These are phyloP conservation scores for Euplexia lucipara DNA, from an alignment of 2,888 invertebrate genomes.

Conservation along the genomic window DNA sequence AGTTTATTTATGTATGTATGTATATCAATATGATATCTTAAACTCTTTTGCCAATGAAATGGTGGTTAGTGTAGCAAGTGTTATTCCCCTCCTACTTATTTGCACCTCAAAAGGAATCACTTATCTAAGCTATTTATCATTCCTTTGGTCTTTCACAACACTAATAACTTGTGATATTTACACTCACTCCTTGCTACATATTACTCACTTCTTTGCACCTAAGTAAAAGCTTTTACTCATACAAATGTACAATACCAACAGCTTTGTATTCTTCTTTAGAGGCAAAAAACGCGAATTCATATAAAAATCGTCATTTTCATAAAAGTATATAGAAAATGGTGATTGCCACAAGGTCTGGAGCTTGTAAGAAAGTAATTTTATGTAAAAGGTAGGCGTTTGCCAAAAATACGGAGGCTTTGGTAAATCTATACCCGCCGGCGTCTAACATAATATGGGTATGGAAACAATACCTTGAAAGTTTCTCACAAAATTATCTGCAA, in stretches of 20 bases:
- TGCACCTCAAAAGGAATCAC: too few species aligned
- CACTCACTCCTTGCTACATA: too few species aligned
- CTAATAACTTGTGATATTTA: too few species aligned
- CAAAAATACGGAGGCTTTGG: constrained; percentile 33
- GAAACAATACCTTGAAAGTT: constrained; percentile 1
- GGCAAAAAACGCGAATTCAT: constrained; percentile 18
- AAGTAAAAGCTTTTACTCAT: neutral
- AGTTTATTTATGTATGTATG: too few species aligned
- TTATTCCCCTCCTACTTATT: too few species aligned
- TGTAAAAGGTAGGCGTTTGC: constrained; percentile 47
- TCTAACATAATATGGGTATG: neutral
- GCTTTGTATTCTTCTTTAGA: neutral
- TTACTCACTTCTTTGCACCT: too few species aligned
- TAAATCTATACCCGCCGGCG: constrained; percentile 1
- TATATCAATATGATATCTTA: too few species aligned
- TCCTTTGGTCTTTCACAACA: too few species aligned
- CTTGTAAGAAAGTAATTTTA: constrained; percentile 41
- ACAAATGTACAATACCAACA: neutral
- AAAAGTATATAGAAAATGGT: constrained; percentile 35
- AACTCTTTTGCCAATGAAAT: too few species aligned
- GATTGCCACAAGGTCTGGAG: constrained; percentile 24
- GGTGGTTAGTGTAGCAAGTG: too few species aligned
- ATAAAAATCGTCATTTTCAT: constrained; percentile 23
- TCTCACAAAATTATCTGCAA: constrained; percentile 30
- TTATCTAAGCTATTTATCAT: too few species aligned